phyloP scores from a whole-genome alignment of 1,140 invertebrate genomes.

The Panulirus ornatus region DNA sequence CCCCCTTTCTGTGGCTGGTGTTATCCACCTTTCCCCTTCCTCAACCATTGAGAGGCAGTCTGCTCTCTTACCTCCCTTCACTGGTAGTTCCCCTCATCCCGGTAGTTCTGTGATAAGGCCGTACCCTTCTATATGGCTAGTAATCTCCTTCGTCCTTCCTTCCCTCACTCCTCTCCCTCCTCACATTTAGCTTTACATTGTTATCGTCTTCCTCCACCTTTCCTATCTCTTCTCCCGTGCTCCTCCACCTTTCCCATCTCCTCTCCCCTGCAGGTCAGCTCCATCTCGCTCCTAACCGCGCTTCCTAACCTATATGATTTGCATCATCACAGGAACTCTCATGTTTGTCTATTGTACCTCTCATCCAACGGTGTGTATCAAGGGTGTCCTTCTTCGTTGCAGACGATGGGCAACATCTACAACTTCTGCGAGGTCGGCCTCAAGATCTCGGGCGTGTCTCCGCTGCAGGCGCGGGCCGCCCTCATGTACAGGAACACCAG shows the following conservation, averaged over 20 bases:
- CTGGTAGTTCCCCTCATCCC: too few relatives aligned
- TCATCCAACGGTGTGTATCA: neutral
- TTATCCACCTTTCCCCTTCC: too few relatives aligned
- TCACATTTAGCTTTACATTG: neutral
- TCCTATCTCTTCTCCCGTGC: neutral
- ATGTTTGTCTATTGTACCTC: neutral
- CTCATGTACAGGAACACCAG: conserved; percentile 81
- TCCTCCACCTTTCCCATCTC: neutral
- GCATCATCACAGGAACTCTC: too few relatives aligned
- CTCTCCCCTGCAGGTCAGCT: neutral
- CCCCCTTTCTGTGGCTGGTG: too few relatives aligned
- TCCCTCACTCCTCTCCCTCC: neutral
- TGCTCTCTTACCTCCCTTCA: too few relatives aligned
- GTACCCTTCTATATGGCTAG: too few relatives aligned
- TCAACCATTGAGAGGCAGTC: too few relatives aligned
- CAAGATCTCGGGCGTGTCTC: conserved; percentile 89
- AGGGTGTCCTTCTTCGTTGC: conserved; percentile 39
- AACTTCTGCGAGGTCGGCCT: conserved; percentile 95
- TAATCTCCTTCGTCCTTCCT: neutral
- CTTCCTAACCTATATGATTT: too few relatives aligned
- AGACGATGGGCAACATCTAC: conserved; percentile 91
- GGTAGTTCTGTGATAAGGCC: too few relatives aligned
- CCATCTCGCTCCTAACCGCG: too few relatives aligned
- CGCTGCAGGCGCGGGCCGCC: conserved; percentile 82
- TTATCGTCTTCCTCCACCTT: neutral